Evolutionary conservation across 2,888 invertebrate species (phyloP), one percentile per base, ranked within the genome.

Genomic region (Xanthorhoe spadicearia): DNA sequence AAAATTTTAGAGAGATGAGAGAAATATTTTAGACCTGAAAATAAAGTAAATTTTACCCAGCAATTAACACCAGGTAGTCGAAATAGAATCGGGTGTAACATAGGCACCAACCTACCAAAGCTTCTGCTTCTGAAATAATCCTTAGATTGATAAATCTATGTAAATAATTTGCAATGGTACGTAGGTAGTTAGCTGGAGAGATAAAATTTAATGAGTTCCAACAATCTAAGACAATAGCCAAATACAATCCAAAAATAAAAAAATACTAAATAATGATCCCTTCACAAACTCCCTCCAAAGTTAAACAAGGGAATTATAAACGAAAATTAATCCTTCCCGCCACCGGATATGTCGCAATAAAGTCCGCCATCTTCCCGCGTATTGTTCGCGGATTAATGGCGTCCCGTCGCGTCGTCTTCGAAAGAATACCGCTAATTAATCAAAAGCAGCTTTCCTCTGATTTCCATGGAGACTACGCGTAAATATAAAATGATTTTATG

Each of bases 381-480:
- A 87, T 89, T 92, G 90, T 89, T 89, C 78, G 68, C 75, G 85
- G 83, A 89, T 87, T 86, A 88, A 89, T 87, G 86, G 68, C 85
- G 86, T 83, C 84, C 81, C 82, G 78, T 78, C 80, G 38, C 48
- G 83, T 32, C 32, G 4, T 78, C 72, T 74, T 74, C 80, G 79
- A 91, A 92, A 93, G 92, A 93, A 93, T 92, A 83, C 88, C 84
- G 87, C 89, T 92, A 93, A 92, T 93, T 92, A 92, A 92, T 93
- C 91, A 92, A 87, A 90, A 90, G 83, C 87, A 86, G 85, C 83
- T 83, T 84, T 85, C 84, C 82, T 79, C 83, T 90, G 91, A 92
- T 92, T 92, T 91, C 92, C 92, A 90, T 88, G 84, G 92, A 91
- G 91, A 90, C 83, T 58, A 10, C 38, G 17, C 46, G 54, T 17